Base-by-base conservation (phyloP, 2,888 invertebrate species). In the Brachypalpus laphriformis region DNA sequence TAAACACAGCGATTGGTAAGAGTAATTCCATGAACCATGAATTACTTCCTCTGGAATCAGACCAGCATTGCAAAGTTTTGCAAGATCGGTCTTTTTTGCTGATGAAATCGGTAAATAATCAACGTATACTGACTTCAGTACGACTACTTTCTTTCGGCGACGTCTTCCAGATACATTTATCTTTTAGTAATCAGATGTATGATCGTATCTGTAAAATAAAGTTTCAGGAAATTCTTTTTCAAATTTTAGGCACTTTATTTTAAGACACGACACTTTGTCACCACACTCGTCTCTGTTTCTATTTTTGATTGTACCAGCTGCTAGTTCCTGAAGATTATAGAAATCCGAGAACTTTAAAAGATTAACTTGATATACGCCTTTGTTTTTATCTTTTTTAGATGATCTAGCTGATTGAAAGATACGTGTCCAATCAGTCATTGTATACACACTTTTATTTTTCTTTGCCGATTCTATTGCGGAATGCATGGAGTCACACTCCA, bases 81-180 rank as follows among this genome's bases (percentile, higher is more conserved):
- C n/a, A n/a, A n/a, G n/a, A n/a, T n/a, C n/a, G n/a, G n/a, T n/a
- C n/a, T n/a, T n/a, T n/a, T 56, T 70, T 42, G 22, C 57, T 45
- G 28, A 57, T 20, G 45, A 70, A 70, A 70, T 57, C 0, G 57
- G 45, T 28, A 70, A 57, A 70, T 51, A 40, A 40, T 40, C 22
- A 9, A 37, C 7, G 37, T 66, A 66, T 66, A 25, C 66, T 25
- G 37, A 49, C n/a, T 65, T 49, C 9, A 65, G n/a, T 65, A 1
- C 20, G 7, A 34, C 47, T 65, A 16, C 28, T 54, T 34, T 49
- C 20, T 37, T 54, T 28, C 42, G 54, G 16, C 40, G 54, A 54
- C 54, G 40, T 54, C 54, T 68, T 54, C 42, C 40, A 54, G 25
- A 54, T 42, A 54, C 16, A 65, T 65, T 65, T 49, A 65, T 37